phyloP scores from a whole-genome alignment of 2,888 invertebrate species.

The Polia nebulosa region DNA sequence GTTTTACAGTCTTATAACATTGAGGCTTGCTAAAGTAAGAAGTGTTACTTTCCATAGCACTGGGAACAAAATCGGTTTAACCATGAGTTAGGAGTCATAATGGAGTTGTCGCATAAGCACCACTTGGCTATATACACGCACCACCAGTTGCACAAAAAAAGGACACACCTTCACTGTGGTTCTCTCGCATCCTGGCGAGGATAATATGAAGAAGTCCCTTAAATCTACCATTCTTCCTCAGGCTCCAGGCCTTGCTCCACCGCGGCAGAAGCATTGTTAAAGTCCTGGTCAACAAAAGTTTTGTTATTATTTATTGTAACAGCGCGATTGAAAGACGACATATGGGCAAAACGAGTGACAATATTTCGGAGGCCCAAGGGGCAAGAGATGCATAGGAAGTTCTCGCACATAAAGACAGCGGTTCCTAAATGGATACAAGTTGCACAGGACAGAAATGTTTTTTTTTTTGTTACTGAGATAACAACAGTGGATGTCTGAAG shows the following conservation, averaged over 20 bases:
- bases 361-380: no score
- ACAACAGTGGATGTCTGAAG: not conserved
- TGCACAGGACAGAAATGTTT: no score
- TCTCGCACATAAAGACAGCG: no score
- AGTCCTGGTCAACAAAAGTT: conserved; percentile 73
- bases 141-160: conserved; percentile 78
- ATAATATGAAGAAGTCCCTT: conserved; percentile 73
- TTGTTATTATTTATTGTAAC: not conserved
- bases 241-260: conserved; percentile 84
- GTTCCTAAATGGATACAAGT: no score
- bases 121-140: conserved; percentile 77
- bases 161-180: conserved; percentile 64
- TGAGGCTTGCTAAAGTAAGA: conserved; percentile 55
- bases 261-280: conserved; percentile 76
- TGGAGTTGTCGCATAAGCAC: conserved; percentile 76
- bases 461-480: no score
- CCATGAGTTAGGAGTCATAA: conserved; percentile 34
- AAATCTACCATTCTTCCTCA: conserved; percentile 90
- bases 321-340: no score
- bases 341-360: no score
- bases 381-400: no score
- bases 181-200: conserved; percentile 41
- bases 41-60: conserved; percentile 44
- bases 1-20: conserved; percentile 70
- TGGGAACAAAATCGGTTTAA: conserved; percentile 62